These are phyloP conservation scores for Gallinago undulata DNA, from an alignment of 2,113 vertebrate genomes.

Conservation along the genomic window DNA sequence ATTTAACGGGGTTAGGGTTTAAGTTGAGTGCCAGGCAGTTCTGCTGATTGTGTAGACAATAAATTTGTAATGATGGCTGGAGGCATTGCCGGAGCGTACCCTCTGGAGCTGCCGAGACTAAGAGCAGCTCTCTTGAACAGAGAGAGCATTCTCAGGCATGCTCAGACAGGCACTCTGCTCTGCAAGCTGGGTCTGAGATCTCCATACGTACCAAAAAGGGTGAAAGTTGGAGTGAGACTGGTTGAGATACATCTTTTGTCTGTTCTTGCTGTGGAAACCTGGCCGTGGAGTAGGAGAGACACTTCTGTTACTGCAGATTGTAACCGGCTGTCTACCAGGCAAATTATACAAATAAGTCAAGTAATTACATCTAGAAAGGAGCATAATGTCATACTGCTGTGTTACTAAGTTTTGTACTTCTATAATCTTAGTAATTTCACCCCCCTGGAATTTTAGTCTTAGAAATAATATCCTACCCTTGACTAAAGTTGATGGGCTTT, in stretches of 20 bases:
- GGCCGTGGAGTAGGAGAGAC: neutral
- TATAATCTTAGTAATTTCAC: neutral
- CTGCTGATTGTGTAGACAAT: neutral
- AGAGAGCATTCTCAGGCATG: neutral
- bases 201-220: rapidly evolving
- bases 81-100: neutral
- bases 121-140: neutral
- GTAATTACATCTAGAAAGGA: neutral
- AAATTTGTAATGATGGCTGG: neutral
- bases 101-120: neutral
- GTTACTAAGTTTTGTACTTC: neutral
- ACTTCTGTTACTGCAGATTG: neutral
- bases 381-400: neutral
- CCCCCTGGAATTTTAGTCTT: neutral
- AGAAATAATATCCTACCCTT: neutral
- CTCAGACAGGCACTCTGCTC: neutral
- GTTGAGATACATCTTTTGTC: neutral
- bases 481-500: neutral
- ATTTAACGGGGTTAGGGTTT: neutral
- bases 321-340: neutral
- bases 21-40: neutral
- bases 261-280: neutral
- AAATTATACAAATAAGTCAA: neutral
- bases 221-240: neutral
- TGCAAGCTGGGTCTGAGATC: neutral